Evolutionary conservation across 2,113 vertebrate species (phyloP).

Genomic region (Rhabdornis inornatus): DNA sequence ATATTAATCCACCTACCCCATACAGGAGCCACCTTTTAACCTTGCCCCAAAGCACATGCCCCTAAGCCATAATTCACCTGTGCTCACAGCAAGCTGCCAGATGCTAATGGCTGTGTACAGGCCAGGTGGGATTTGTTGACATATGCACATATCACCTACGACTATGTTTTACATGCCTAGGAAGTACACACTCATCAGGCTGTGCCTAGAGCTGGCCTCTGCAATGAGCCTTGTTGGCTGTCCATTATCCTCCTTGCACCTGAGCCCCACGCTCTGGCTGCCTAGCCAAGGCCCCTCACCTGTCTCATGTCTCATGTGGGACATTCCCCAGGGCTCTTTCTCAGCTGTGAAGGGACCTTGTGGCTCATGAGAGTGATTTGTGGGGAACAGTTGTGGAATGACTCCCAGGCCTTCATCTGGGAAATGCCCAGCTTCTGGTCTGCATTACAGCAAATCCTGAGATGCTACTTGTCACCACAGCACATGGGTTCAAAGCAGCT

Average conservation of each 20-base stretch:
- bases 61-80: conserved; percentile 31
- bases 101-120: conserved; percentile 4
- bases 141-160: background rate
- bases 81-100: conserved; percentile 23
- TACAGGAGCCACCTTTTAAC: conserved; percentile 9
- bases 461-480: background rate
- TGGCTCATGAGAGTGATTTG: background rate
- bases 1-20: conserved; percentile 23
- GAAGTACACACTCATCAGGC: background rate
- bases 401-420: background rate
- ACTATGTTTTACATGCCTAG: background rate
- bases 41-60: background rate
- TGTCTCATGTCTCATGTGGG: background rate
- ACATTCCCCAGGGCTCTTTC: background rate
- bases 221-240: background rate
- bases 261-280: background rate
- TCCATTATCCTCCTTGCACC: background rate
- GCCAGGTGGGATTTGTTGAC: conserved; percentile 54
- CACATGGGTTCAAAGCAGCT: background rate
- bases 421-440: background rate
- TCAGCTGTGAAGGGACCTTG: background rate
- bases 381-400: background rate
- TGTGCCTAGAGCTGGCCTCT: background rate
- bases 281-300: background rate
- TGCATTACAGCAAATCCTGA: background rate